These are phyloP conservation scores for Mobula birostris DNA, from an alignment of 2,113 vertebrate species.

Conservation along the genomic window DNA sequence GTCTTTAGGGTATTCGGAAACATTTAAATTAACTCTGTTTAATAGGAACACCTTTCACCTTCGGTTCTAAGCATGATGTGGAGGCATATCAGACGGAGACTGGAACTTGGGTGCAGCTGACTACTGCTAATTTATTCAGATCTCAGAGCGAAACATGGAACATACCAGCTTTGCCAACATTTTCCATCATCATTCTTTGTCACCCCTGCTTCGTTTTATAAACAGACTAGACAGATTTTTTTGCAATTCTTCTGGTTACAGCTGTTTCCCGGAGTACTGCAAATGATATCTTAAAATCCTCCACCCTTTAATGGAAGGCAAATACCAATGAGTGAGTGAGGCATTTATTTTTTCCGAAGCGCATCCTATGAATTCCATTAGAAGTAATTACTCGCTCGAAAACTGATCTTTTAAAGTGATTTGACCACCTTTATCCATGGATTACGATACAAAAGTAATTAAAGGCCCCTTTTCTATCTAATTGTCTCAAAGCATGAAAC, in stretches of 20 bases:
- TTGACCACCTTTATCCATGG: not conserved
- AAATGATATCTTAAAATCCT: not conserved
- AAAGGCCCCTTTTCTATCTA: not conserved
- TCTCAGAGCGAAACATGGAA: not conserved
- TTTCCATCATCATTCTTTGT: not conserved
- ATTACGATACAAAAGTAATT: not conserved
- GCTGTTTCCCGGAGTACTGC: not conserved
- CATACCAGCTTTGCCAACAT: not conserved
- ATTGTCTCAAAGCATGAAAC: not conserved
- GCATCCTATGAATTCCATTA: not conserved
- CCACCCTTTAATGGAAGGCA: not conserved
- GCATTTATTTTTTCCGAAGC: not conserved
- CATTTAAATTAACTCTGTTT: not conserved
- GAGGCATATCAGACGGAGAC: not conserved
- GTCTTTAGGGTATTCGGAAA: not conserved
- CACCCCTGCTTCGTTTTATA: not conserved
- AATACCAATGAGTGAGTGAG: not conserved
- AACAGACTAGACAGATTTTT: not conserved
- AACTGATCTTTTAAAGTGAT: not conserved
- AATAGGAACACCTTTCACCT: not conserved
- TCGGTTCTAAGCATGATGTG: not conserved
- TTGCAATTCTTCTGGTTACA: not conserved
- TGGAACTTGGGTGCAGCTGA: not conserved
- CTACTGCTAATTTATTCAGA: not conserved
- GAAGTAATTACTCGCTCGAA: not conserved